Base-by-base conservation (phyloP, 92 coral and sea anemone species). In the Zoanthus solanderi region DNA sequence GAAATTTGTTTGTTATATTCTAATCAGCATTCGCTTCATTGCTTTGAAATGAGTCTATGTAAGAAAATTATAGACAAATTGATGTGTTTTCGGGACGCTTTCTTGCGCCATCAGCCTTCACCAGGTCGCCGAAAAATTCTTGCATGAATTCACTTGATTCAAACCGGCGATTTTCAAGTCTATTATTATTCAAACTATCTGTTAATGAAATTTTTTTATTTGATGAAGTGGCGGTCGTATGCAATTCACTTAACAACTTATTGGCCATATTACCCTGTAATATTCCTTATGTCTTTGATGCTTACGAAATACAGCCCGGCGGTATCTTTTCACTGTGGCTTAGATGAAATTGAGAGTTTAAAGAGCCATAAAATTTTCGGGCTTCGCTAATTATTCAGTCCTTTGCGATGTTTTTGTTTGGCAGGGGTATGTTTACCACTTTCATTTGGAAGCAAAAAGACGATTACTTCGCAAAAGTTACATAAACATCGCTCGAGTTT, bases 181-280 rank as follows among this genome's bases (percentile, higher is more conserved):
- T 84, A 88, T 84, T 91, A 90, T 84, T 73, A 91, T 91, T 88
- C 94, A 91, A 91, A 78, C 89, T 88, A 88, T 88, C 92, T 91
- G 93, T 92, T 94, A 94, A 94, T 93, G 94, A 93, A 91, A 72
- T 93, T 91, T 95, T 93, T 93, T 95, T 93, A 95, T 95, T 95
- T 95, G 98, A 91, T 88, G 93, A 89, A 92, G 92, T 95, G 96
- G 90, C 96, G 92, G 94, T 78, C 92, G 90, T 87, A 69, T 78
- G 92, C 88, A 83, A 86, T 90, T 88, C 94, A 91, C 94, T 95
- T 95, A 95, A 90, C 98, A 93, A 90, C 82, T 95, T 93, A 90
- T 92, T 93, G 95, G 92, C 91, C 87, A 79, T 93, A 93, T 95
- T 91, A 87, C 93, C 60, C 61, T 75, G 88, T 94, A 90, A 94